Evolutionary conservation across 2,797 vertebrate genomes (phyloP).

Genomic region (Lithobates pipiens): DNA sequence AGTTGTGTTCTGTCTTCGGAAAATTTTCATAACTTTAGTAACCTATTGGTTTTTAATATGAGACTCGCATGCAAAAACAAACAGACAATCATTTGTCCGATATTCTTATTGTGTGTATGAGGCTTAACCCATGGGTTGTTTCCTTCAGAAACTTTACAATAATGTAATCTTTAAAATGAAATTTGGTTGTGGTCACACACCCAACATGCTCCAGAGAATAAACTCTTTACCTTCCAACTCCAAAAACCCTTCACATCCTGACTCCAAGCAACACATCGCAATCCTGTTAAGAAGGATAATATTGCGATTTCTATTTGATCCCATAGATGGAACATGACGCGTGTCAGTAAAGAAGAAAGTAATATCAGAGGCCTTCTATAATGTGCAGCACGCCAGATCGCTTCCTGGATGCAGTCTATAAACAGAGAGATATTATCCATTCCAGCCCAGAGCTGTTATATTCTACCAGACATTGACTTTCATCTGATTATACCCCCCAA

Average conservation of each 20-base stretch:
- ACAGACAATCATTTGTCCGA: too few relatives aligned
- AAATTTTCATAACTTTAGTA: too few relatives aligned
- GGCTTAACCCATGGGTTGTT: background rate
- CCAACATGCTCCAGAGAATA: too few relatives aligned
- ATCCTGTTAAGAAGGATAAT: background rate
- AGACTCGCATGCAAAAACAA: too few relatives aligned
- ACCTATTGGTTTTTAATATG: too few relatives aligned
- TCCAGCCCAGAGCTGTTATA: conserved; percentile 21
- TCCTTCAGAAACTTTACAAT: background rate
- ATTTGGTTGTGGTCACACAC: too few relatives aligned
- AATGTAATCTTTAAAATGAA: too few relatives aligned
- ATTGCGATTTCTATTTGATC: background rate
- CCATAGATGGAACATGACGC: background rate
- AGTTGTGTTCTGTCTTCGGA: too few relatives aligned
- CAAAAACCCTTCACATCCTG: too few relatives aligned
- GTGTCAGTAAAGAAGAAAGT: background rate
- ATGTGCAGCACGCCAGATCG: conserved; percentile 1
- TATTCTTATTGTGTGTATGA: too few relatives aligned
- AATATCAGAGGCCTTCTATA: too few relatives aligned
- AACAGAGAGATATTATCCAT: conserved; percentile 31
- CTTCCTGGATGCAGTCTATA: conserved; percentile 6
- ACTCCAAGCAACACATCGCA: too few relatives aligned
- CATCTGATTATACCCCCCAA: conserved; percentile 50
- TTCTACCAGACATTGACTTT: conserved; percentile 37
- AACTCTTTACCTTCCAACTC: background rate